These are phyloP conservation scores for Polyodon spathula DNA, from an alignment of 2,113 vertebrate genomes.

Conservation along the genomic window DNA sequence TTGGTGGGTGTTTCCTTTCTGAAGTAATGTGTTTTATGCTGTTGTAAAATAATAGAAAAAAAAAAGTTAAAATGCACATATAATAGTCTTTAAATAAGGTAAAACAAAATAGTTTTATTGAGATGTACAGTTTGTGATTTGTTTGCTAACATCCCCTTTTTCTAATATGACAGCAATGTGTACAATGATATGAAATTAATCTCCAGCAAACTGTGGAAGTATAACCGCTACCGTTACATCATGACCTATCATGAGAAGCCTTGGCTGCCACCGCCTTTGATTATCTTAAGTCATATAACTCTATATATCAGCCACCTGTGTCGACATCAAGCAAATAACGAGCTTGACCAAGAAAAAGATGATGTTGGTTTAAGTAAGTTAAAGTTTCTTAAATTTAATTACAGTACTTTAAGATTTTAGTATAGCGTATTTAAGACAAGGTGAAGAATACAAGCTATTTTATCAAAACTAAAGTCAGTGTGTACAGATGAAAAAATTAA, in stretches of 20 bases:
- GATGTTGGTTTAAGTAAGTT: conserved; percentile 81
- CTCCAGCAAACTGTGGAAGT: conserved; percentile 88
- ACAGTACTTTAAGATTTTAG: not conserved
- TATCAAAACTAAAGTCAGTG: no score
- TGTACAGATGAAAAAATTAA: no score
- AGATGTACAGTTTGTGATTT: no score
- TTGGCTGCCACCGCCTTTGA: conserved; percentile 85
- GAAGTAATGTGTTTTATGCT: no score
- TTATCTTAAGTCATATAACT: conserved; percentile 68
- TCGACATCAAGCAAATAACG: conserved; percentile 37
- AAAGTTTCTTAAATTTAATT: not conserved
- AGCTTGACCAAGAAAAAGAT: conserved; percentile 56
- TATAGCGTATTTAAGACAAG: not conserved
- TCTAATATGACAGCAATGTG: conserved; percentile 65
- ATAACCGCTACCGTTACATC: conserved; percentile 90
- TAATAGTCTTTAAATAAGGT: no score
- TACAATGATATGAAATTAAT: conserved; percentile 81
- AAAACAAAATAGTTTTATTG: no score
- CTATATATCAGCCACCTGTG: conserved; percentile 59
- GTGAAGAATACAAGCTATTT: no score
- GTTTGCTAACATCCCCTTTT: not conserved
- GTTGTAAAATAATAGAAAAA: no score
- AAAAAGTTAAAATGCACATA: no score
- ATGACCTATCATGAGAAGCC: conserved; percentile 89
- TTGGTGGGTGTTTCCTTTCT: no score